Conservation (phyloP, 2,113 vertebrate genomes). For the Grammomys dolichurus region DNA sequence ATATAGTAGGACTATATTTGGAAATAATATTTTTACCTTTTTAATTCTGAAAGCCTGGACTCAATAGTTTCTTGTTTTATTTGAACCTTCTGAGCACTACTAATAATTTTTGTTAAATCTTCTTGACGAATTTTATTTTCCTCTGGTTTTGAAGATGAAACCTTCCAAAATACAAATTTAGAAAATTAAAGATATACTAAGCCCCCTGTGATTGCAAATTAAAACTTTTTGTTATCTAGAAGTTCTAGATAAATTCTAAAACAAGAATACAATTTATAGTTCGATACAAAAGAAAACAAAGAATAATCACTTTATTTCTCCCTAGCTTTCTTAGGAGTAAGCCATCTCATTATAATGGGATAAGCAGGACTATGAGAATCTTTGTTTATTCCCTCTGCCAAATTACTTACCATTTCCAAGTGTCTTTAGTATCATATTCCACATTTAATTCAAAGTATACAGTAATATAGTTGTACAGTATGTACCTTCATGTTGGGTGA, state of each 20-base stretch:
- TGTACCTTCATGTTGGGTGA: neutral
- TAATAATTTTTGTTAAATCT: constrained; percentile 95
- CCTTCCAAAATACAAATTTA: constrained; percentile 86
- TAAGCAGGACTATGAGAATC: neutral
- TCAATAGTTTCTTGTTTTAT: constrained; percentile 96
- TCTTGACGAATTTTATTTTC: constrained; percentile 95
- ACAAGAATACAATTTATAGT: constrained; percentile 21
- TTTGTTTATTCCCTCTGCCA: neutral
- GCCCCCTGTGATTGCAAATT: neutral
- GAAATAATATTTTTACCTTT: constrained; percentile 89
- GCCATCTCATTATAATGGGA: neutral
- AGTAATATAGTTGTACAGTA: neutral
- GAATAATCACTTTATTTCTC: neutral
- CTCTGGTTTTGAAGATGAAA: constrained; percentile 94
- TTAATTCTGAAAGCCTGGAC: constrained; percentile 92
- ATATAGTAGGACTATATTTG: constrained; percentile 36
- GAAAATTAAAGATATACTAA: constrained; percentile 55
- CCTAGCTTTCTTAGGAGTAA: neutral
- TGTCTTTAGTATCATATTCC: constrained; percentile 44
- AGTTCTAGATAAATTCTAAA: neutral
- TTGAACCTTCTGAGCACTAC: constrained; percentile 94
- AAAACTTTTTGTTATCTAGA: constrained; percentile 12
- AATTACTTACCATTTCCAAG: constrained; percentile 41
- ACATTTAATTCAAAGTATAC: constrained; percentile 55
- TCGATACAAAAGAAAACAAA: neutral